Percentiles rank a stretch among this genome's conserved stretches.
Evolutionary conservation across 2,113 vertebrate species (phyloP).

Genomic region (Sorex araneus): DNA sequence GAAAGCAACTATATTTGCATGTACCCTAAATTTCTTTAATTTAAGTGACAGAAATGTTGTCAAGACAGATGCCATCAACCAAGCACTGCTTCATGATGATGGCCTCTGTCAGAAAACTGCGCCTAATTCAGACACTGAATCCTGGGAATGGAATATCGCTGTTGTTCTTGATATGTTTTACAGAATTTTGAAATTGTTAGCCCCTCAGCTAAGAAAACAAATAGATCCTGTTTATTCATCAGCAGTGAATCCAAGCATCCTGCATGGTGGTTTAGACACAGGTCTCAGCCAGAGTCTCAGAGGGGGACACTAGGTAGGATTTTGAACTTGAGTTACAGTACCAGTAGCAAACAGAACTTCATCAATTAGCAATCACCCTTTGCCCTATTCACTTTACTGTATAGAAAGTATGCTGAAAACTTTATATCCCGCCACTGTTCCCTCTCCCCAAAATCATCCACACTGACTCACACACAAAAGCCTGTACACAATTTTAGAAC

Average conservation of each 20-base stretch:
- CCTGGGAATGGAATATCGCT: background rate
- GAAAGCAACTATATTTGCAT: constrained; percentile 82
- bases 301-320: background rate
- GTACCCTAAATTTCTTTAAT: constrained; percentile 81
- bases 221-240: background rate
- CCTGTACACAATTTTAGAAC: background rate
- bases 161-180: background rate
- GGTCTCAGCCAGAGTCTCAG: background rate
- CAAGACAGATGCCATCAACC: constrained; percentile 72
- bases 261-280: background rate
- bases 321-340: constrained; percentile 59
- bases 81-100: constrained; percentile 60
- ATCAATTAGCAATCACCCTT: constrained; percentile 21
- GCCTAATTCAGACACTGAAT: constrained; percentile 73
- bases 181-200: constrained; percentile 52
- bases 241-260: background rate
- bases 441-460: background rate
- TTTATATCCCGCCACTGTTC: background rate
- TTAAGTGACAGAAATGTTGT: constrained; percentile 84
- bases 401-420: background rate
- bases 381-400: constrained; percentile 32
- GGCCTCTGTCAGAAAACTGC: constrained; percentile 71
- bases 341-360: constrained; percentile 64
- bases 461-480: background rate
- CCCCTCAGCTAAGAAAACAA: constrained; percentile 32